Conservation (phyloP, 2,888 invertebrate genomes). For the Hirtodrosophila trivittata region DNA sequence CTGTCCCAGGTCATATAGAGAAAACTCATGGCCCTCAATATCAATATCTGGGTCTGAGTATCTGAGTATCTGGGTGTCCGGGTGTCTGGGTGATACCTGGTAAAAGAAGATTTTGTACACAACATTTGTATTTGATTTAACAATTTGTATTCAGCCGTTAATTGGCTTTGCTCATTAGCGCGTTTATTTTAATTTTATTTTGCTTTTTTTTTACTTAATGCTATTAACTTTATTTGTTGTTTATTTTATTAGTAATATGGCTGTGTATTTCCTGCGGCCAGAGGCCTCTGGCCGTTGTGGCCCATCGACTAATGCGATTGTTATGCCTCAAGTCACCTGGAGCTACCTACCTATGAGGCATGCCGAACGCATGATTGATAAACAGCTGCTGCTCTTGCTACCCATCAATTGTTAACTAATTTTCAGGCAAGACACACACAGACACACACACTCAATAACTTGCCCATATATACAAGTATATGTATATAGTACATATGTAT, state of each 20-base stretch:
- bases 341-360: slow-evolving; percentile 42
- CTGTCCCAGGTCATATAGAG: slow-evolving; percentile 38
- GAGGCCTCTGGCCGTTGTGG: slow-evolving; percentile 12
- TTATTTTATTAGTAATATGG: slow-evolving; percentile 78
- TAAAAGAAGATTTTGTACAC: slow-evolving; percentile 27
- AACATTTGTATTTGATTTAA: slow-evolving; percentile 65
- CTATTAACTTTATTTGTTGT: slow-evolving; percentile 79
- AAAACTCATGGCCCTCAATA: slow-evolving; percentile 46
- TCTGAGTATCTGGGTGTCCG: background rate
- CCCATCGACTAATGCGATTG: slow-evolving; percentile 71
- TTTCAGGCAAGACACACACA: slow-evolving; percentile 36
- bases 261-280: slow-evolving; percentile 71
- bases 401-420: slow-evolving; percentile 35
- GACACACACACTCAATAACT: background rate
- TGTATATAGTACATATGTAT: too few relatives aligned
- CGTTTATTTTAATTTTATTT: slow-evolving; percentile 25
- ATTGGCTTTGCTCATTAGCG: slow-evolving; percentile 80
- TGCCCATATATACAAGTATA: too few relatives aligned
- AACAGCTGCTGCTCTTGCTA: slow-evolving; percentile 46
- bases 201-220: slow-evolving; percentile 55
- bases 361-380: slow-evolving; percentile 62
- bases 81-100: slow-evolving; percentile 35
- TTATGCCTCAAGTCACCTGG: slow-evolving; percentile 63
- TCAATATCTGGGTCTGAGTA: background rate
- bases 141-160: slow-evolving; percentile 76